Evolutionary conservation across 2,797 vertebrate genomes (phyloP).

Genomic region (Esox lucius): DNA sequence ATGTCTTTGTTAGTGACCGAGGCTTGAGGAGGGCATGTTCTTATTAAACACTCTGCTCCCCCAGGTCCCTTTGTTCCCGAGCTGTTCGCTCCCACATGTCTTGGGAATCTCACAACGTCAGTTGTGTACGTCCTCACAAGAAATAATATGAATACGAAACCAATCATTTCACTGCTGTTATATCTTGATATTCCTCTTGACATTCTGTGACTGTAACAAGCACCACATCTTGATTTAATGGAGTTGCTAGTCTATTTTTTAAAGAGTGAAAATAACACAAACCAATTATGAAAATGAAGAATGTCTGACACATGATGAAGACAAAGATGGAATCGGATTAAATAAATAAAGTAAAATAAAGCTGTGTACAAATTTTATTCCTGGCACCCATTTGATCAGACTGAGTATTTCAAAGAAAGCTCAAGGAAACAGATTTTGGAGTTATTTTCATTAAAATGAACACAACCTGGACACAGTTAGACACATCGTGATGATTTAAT

Average conservation of each 20-base stretch:
- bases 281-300: too few relatives aligned
- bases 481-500: background rate
- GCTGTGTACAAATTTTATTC: too few relatives aligned
- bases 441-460: background rate
- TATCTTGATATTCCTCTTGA: background rate
- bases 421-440: background rate
- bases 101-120: background rate
- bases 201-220: background rate
- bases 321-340: too few relatives aligned
- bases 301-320: too few relatives aligned
- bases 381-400: too few relatives aligned
- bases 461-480: constrained; percentile 1
- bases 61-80: constrained; percentile 33
- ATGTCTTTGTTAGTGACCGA: constrained; percentile 30
- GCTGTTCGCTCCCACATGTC: background rate
- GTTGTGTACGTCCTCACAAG: background rate
- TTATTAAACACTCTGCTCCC: constrained; percentile 45
- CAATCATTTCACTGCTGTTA: background rate
- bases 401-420: too few relatives aligned
- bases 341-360: too few relatives aligned
- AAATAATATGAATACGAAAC: background rate
- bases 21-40: constrained; percentile 7
- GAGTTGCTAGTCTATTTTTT: too few relatives aligned
- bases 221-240: background rate
- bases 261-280: too few relatives aligned